These are phyloP conservation scores for Athene cunicularia DNA, from an alignment of 2,113 vertebrate genomes.

Conservation along the genomic window DNA sequence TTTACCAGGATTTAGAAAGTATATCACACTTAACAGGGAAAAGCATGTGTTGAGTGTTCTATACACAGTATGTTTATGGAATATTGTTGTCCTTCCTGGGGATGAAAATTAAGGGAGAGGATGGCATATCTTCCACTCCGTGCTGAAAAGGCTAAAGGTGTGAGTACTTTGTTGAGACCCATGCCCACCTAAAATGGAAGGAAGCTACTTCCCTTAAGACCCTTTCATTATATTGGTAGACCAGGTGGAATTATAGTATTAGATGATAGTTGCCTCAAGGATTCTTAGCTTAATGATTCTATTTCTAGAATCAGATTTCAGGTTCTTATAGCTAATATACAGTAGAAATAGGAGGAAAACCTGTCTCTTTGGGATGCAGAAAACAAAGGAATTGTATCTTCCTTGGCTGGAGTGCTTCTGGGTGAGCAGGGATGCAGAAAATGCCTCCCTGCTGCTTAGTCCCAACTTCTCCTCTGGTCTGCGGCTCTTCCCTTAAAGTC, in stretches of 20 bases:
- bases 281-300: not conserved
- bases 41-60: not conserved
- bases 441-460: not conserved
- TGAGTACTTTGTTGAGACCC: not conserved
- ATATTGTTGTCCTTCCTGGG: not conserved
- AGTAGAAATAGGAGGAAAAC: not conserved
- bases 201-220: not conserved
- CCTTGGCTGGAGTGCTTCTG: not conserved
- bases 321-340: not conserved
- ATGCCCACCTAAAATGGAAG: rapidly evolving
- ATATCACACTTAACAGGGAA: not conserved
- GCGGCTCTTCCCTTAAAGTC: not conserved
- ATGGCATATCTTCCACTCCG: not conserved
- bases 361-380: not conserved
- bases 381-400: not conserved
- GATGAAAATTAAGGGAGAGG: not conserved
- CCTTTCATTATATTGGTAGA: not conserved
- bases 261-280: not conserved
- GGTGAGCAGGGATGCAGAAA: not conserved
- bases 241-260: not conserved
- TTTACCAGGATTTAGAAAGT: not conserved
- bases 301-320: not conserved
- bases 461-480: not conserved
- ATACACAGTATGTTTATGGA: not conserved
- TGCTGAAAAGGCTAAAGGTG: not conserved